Base-by-base conservation (phyloP, 2,888 invertebrate species). In the Tipula helvola region DNA sequence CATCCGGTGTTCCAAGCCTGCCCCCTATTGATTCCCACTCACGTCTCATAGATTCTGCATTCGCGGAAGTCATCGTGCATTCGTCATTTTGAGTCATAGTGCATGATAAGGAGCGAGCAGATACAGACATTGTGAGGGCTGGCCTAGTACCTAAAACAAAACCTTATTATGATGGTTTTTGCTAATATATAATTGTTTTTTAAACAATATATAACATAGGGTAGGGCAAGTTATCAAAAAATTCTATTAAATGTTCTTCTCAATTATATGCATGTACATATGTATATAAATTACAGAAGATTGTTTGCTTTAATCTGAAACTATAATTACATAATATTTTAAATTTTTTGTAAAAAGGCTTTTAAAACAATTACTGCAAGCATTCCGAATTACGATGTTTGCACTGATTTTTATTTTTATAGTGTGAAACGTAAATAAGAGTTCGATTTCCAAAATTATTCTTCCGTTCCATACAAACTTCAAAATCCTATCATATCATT, bases 1-100 rank as follows among this genome's bases (percentile, higher is more conserved):
- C 94, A 93, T 93, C 94, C 94, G 94, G 94, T 93, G 92, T 93
- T 92, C 93, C 93, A 91, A 90, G 91, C 93, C 91, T 91, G 93
- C 93, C 93, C 93, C 93, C 93, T 89, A 91, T 89, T 90, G 90
- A 90, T 90, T 90, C 91, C 91, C 91, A 91, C 90, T 91, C 91
- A 90, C 90, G 89, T 89, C 89, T 89, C 90, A 44, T 28, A n/a
- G 90, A 89, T 90, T 90, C 91, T 89, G 90, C 89, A 88, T 89
- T 89, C 90, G 89, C 88, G 88, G 88, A 88, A 88, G 88, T 87
- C 88, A 89, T 89, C 88, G 89, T 88, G 83, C 87, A 85, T 85
- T 87, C 87, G 44, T 87, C 87, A 86, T 71, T 87, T 36, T 87
- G 87, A 83, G 36, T 57, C 36, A 90, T 90, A 86, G 41, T 85